A percentile compares a stretch with the other conserved stretches of the same genome.
phyloP scores from a whole-genome alignment of 2,888 invertebrate species.

The Mythimna albipuncta region DNA sequence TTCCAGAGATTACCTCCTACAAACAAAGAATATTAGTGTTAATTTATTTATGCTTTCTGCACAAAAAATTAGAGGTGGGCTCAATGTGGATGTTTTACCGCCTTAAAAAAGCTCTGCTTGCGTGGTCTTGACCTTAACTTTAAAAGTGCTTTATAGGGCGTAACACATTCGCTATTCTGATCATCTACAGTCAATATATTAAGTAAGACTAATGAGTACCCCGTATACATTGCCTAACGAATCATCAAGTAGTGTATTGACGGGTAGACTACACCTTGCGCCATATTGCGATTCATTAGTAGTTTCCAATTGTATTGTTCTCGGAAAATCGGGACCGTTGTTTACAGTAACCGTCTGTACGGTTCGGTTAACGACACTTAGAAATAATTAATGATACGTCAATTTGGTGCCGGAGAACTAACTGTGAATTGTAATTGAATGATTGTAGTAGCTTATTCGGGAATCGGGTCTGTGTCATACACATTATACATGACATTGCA shows the following conservation, averaged over 20 bases:
- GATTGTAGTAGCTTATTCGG: background rate
- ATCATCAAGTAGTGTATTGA: constrained; percentile 62
- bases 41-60: too few species aligned
- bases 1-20: too few species aligned
- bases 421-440: constrained; percentile 31
- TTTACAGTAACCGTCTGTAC: constrained; percentile 79
- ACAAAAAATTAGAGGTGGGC: too few species aligned
- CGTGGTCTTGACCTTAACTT: constrained; percentile 33
- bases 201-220: constrained; percentile 62
- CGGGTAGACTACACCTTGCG: constrained; percentile 70
- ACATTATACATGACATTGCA: too few species aligned
- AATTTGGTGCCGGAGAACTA: constrained; percentile 58
- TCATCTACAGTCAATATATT: constrained; percentile 51
- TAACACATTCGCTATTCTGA: constrained; percentile 47
- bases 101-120: background rate
- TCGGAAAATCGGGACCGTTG: constrained; percentile 81
- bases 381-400: constrained; percentile 83
- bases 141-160: constrained; percentile 35
- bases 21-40: too few species aligned
- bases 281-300: constrained; percentile 83
- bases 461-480: background rate
- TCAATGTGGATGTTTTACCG: too few species aligned
- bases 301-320: constrained; percentile 88
- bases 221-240: constrained; percentile 58
- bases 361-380: constrained; percentile 76